phyloP scores from a whole-genome alignment of 2,888 invertebrate species.

The Pristionchus maxplancki region DNA sequence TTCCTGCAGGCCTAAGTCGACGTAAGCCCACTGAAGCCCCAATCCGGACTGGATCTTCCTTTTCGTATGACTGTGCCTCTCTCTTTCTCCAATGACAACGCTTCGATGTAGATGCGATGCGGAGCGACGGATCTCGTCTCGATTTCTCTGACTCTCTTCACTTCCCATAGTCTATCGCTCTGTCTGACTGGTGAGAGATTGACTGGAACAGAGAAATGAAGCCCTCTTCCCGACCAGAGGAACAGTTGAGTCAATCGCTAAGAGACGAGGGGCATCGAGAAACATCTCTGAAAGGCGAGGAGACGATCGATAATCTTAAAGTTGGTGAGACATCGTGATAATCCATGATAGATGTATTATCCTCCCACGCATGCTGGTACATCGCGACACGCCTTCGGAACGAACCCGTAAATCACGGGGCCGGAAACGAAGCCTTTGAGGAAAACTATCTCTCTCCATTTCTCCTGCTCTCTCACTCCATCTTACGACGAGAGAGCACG shows the following conservation, averaged over 20 bases:
- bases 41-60: background rate
- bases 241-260: background rate
- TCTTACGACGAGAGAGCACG: no score
- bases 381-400: no score
- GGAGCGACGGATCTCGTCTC: background rate
- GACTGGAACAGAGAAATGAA: background rate
- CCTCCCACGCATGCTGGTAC: no score
- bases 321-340: no score
- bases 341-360: no score
- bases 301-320: background rate
- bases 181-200: background rate
- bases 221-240: background rate
- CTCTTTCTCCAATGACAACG: slow-evolving; percentile 22
- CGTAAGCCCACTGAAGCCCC: background rate
- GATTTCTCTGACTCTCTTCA: background rate
- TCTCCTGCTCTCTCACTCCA: no score
- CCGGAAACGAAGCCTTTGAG: no score
- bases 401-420: background rate
- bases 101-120: background rate
- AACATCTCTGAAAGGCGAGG: no score
- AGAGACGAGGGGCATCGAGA: background rate
- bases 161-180: background rate
- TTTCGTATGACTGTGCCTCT: background rate
- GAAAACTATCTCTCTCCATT: no score
- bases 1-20: background rate